A percentile compares a stretch with the other conserved stretches of the same genome.
Evolutionary conservation across 1,140 invertebrate species (phyloP).

Genomic region (Drosophila paulistorum): DNA sequence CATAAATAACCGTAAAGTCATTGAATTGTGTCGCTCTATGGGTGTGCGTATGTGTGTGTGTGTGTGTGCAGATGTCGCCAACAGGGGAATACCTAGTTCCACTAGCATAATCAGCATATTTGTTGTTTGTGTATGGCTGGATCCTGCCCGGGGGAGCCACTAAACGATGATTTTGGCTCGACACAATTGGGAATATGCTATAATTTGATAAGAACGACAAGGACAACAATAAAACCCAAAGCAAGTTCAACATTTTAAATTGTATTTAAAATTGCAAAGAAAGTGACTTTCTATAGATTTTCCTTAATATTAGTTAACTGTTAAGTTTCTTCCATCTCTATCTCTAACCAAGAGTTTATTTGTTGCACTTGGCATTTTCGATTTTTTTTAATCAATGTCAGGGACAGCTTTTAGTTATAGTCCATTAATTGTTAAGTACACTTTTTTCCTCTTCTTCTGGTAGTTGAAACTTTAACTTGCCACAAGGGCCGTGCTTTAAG

Average conservation of each 20-base stretch:
- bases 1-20: conserved; percentile 58
- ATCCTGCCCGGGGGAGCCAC: conserved; percentile 51
- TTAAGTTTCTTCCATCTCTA: not conserved
- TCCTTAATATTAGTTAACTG: no score
- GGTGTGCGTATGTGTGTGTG: conserved; percentile 2
- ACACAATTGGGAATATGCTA: conserved; percentile 36
- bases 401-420: conserved; percentile 2
- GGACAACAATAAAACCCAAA: conserved; percentile 7
- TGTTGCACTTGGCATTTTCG: conserved; percentile 7
- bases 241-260: not conserved
- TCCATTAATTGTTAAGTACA: not conserved
- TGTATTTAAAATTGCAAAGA: not conserved
- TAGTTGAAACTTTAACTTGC: conserved; percentile 15
- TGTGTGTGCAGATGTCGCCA: conserved; percentile 39
- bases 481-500: conserved; percentile 6
- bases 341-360: no score
- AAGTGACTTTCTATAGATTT: not conserved
- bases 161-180: conserved; percentile 55
- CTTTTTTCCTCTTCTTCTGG: not conserved
- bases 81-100: conserved; percentile 24
- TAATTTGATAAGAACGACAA: conserved; percentile 42
- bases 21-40: conserved; percentile 35
- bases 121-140: conserved; percentile 36
- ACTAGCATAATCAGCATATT: conserved; percentile 54
- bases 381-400: conserved; percentile 14